A percentile compares a stretch with the other conserved stretches of the same genome.
Conservation (phyloP, 2,797 vertebrate genomes). For the Tokudaia tokunoshimensis region DNA sequence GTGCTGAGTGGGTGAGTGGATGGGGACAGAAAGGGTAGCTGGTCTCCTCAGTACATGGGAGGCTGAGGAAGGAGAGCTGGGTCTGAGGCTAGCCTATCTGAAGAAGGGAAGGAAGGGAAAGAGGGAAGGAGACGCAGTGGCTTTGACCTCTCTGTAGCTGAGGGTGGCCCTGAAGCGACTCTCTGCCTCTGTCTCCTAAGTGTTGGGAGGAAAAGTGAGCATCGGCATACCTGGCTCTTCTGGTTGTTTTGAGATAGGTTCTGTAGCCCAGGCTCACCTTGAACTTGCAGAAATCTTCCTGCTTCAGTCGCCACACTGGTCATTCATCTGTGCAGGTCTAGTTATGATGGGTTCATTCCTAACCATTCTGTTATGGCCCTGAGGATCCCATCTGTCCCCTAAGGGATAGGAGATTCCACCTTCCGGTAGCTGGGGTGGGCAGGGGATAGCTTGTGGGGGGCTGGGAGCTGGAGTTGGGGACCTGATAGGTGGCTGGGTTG, state of each 20-base stretch:
- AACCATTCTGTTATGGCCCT: background rate
- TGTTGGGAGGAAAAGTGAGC: background rate
- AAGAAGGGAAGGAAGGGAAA: background rate
- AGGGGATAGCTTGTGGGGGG: background rate
- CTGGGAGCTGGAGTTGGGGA: background rate
- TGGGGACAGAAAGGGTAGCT: background rate
- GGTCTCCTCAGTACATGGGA: background rate
- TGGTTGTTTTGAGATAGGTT: background rate
- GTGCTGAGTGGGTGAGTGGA: background rate
- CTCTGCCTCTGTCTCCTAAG: background rate
- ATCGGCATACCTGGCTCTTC: background rate
- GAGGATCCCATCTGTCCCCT: background rate
- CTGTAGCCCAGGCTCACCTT: background rate
- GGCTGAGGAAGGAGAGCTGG: background rate
- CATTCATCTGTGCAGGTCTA: background rate
- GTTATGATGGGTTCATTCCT: background rate
- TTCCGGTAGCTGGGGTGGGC: background rate
- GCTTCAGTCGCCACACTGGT: background rate
- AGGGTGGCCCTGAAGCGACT: background rate
- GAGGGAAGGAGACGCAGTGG: background rate
- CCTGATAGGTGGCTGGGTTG: background rate
- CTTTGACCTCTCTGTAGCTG: background rate
- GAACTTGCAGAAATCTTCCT: background rate
- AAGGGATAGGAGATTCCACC: background rate
- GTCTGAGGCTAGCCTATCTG: background rate